Evolutionary conservation across 2,797 vertebrate genomes (phyloP).

Genomic region (Chelon auratus): DNA sequence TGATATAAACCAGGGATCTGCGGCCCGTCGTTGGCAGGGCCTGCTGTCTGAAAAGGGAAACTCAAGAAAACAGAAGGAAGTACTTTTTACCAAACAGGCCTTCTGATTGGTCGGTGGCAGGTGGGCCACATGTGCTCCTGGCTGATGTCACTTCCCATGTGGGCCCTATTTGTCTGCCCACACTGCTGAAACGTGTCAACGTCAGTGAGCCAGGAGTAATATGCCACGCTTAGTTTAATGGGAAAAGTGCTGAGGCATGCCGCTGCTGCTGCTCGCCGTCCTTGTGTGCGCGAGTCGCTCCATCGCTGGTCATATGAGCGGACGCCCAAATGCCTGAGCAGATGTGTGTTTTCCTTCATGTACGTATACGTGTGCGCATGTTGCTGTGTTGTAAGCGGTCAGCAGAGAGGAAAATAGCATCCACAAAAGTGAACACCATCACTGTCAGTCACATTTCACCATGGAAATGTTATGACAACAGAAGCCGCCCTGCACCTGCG

Average conservation of each 20-base stretch:
- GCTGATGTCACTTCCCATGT: conserved; percentile 71
- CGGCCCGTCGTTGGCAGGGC: conserved; percentile 32
- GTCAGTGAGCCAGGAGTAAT: conserved; percentile 61
- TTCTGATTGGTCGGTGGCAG: conserved; percentile 58
- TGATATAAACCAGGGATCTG: conserved; percentile 61
- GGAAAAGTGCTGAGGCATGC: conserved; percentile 64
- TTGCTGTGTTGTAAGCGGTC: conserved; percentile 21
- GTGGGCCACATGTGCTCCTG: conserved; percentile 59
- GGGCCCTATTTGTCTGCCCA: conserved; percentile 63
- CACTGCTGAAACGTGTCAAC: conserved; percentile 64
- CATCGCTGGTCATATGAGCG: too few relatives aligned
- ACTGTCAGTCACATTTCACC: conserved; percentile 47
- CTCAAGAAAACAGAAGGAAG: conserved; percentile 44
- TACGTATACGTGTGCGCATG: not conserved
- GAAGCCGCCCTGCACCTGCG: conserved; percentile 73
- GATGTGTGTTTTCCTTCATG: conserved; percentile 22
- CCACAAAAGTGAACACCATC: conserved; percentile 37
- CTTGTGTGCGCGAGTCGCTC: conserved; percentile 25
- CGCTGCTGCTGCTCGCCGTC: conserved; percentile 30
- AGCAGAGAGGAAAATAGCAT: conserved; percentile 18
- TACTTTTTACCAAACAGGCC: conserved; percentile 40
- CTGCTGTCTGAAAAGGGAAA: conserved; percentile 38
- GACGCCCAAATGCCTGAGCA: too few relatives aligned
- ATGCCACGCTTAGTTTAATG: conserved; percentile 66
- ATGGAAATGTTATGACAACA: conserved; percentile 75